Base-by-base conservation (phyloP, 2,888 invertebrate species). In the Drosophila merina region DNA sequence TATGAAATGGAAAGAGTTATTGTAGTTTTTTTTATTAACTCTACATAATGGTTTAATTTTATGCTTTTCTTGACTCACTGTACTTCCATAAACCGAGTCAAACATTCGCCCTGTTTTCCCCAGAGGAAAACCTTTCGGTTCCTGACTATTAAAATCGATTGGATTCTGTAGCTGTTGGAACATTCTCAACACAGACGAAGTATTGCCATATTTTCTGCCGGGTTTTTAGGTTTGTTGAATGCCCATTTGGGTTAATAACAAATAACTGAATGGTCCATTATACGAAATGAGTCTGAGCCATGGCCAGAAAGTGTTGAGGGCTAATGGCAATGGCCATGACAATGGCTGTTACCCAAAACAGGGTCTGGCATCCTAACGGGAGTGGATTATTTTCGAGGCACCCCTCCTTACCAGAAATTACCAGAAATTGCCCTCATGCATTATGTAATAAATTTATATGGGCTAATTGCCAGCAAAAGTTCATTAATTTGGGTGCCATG, bases 131-230 rank as follows among this genome's bases (percentile, higher is more conserved):
- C 47, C 31, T 62, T 71, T 36, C 38, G 31, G 45, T 38, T 47
- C 48, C 49, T n/a, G 63, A 50, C 69, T 66, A 77, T 79, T 68
- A 82, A 82, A 85, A 81, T 81, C 81, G 75, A 81, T 81, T 79
- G 79, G 74, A 60, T 76, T 62, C 64, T 62, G 69, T 59, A 48
- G 50, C 66, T 60, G 50, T 52, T 31, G 26, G 31, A 45, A 49
- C 42, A 52, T 26, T 44, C 57, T 66, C 58, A 56, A 52, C 47
- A 52, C 44, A 56, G 20, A 20, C 38, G 26, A 49, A 48, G 47
- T 14, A 30, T 42, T 12, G 31, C 33, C 52, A 59, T 69, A 69
- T 69, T 68, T 69, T 67, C 44, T n/a, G 42, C n/a, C n/a, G 45
- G 48, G 56, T 44, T 62, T 70, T 72, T 49, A 72, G 71, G 62